phyloP scores from a whole-genome alignment of 2,797 vertebrate species.

The Emydoidea blandingii region DNA sequence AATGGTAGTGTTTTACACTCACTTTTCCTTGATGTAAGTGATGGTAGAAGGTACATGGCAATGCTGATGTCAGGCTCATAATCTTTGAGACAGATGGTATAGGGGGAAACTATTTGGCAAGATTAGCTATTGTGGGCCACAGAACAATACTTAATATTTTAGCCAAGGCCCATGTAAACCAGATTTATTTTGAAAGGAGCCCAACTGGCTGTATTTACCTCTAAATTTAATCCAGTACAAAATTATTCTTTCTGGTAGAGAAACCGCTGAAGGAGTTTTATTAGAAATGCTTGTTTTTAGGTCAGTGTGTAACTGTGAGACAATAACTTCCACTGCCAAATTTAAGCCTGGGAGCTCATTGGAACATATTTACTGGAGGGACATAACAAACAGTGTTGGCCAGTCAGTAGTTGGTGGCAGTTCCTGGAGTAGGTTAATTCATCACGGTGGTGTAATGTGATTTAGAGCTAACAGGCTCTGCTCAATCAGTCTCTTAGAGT shows the following conservation, averaged over 20 bases:
- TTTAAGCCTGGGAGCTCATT: slow-evolving; percentile 46
- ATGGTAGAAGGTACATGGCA: slow-evolving; percentile 69
- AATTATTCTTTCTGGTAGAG: slow-evolving; percentile 63
- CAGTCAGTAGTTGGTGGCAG: not conserved
- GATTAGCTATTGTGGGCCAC: slow-evolving; percentile 72
- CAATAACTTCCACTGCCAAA: slow-evolving; percentile 54
- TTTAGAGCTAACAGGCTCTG: slow-evolving; percentile 27
- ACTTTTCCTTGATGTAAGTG: slow-evolving; percentile 56
- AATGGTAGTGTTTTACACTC: slow-evolving; percentile 48
- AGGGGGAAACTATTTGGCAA: slow-evolving; percentile 68
- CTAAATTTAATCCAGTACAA: slow-evolving; percentile 70
- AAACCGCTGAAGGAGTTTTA: slow-evolving; percentile 58
- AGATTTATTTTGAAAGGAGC: slow-evolving; percentile 74
- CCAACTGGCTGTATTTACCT: slow-evolving; percentile 73
- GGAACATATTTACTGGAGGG: slow-evolving; percentile 51
- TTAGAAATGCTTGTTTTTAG: slow-evolving; percentile 67
- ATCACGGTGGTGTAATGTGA: slow-evolving; percentile 9
- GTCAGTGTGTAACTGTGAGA: slow-evolving; percentile 52
- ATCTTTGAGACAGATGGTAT: slow-evolving; percentile 65
- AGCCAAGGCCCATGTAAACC: slow-evolving; percentile 68
- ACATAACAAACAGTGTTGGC: slow-evolving; percentile 38
- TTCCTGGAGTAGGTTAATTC: slow-evolving; percentile 39
- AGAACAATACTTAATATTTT: slow-evolving; percentile 75
- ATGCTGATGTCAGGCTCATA: slow-evolving; percentile 63
- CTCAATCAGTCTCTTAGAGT: slow-evolving; percentile 35